Evolutionary conservation across 30 jellyfish, hydroid and myxozoan genomes (phyloP).

Genomic region (Pelagia noctiluca): DNA sequence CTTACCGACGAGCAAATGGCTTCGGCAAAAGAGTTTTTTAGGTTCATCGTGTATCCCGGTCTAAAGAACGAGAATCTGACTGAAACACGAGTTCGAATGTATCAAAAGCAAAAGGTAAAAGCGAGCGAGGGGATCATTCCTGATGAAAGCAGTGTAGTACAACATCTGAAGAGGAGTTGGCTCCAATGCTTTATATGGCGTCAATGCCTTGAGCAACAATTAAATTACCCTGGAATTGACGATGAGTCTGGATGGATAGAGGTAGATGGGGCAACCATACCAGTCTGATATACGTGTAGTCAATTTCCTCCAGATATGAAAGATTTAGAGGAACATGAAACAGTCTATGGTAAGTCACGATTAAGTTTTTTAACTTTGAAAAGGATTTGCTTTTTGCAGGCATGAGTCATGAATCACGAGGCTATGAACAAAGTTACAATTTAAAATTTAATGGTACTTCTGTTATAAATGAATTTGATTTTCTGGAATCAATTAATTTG

Average conservation of each 20-base stretch:
- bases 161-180: constrained; percentile 22
- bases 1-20: constrained; percentile 53
- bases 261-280: neutral
- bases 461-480: constrained; percentile 6
- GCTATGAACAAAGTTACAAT: constrained; percentile 19
- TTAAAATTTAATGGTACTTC: neutral
- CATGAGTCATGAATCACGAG: too few species aligned
- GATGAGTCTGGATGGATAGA: constrained; percentile 23
- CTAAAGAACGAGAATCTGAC: constrained; percentile 25
- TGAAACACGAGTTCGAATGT: constrained; percentile 35
- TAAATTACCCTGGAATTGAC: constrained; percentile 1
- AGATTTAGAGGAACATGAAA: constrained; percentile 20
- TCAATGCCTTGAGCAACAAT: neutral
- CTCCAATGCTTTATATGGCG: constrained; percentile 39
- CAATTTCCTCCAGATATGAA: constrained; percentile 36
- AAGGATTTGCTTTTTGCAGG: constrained; percentile 12
- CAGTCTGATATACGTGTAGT: constrained; percentile 25
- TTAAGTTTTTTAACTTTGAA: constrained; percentile 1
- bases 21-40: constrained; percentile 36
- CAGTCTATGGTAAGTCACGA: constrained; percentile 46
- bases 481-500: neutral
- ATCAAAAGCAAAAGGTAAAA: constrained; percentile 22
- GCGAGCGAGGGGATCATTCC: constrained; percentile 57
- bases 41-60: constrained; percentile 45
- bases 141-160: constrained; percentile 27